phyloP scores from a whole-genome alignment of 1,140 invertebrate species.

The Anagrus nilaparvatae region DNA sequence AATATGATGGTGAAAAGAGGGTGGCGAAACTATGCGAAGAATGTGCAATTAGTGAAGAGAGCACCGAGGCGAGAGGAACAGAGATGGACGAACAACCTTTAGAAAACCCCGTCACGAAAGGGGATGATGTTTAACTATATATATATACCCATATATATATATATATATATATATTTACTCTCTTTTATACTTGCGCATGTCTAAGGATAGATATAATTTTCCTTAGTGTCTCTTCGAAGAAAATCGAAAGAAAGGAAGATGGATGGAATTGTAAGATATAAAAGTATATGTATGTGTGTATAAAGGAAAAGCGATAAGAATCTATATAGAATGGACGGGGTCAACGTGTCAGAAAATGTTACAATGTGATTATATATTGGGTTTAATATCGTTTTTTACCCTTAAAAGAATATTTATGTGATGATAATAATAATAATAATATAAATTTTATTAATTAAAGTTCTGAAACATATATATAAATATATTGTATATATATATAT shows the following conservation, averaged over 20 bases:
- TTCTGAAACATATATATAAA: too few species aligned
- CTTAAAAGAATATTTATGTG: too few species aligned
- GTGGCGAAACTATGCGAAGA: conserved; percentile 78
- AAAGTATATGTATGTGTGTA: too few species aligned
- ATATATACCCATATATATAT: too few species aligned
- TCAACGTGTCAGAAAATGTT: conserved; percentile 25
- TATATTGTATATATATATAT: too few species aligned
- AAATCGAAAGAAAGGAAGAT: conserved; percentile 43
- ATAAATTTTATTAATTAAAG: too few species aligned
- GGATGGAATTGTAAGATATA: too few species aligned
- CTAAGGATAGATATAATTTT: conserved; percentile 14
- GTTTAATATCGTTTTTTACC: too few species aligned
- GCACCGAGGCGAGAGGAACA: conserved; percentile 21
- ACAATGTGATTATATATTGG: too few species aligned
- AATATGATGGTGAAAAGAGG: conserved; percentile 28
- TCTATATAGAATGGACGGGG: conserved; percentile 19
- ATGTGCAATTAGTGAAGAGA: conserved; percentile 80
- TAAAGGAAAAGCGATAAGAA: conserved; percentile 28
- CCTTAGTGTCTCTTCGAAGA: conserved; percentile 27
- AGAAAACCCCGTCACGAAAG: conserved; percentile 7
- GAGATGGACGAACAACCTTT: conserved; percentile 1
- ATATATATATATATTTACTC: not conserved
- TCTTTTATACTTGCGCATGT: conserved; percentile 17
- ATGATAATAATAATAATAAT: too few species aligned
- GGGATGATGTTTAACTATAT: conserved; percentile 13